These are phyloP conservation scores for Drosophila affinis DNA, from an alignment of 2,888 invertebrate genomes.

Conservation along the genomic window DNA sequence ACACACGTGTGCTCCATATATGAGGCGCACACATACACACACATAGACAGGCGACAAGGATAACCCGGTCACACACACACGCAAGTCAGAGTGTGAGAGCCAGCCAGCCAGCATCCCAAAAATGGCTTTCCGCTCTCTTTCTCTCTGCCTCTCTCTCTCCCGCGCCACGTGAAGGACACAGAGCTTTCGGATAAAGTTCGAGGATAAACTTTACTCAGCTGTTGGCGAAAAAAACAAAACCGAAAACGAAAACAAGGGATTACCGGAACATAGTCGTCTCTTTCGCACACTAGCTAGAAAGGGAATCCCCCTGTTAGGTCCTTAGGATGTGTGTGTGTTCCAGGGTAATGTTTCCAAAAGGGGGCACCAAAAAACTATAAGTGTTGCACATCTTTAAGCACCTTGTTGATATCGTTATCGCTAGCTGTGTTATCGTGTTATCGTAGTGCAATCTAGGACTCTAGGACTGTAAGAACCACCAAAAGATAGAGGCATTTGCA, in stretches of 20 bases:
- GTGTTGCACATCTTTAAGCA: constrained; percentile 34
- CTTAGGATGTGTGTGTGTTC: constrained; percentile 1
- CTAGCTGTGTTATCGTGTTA: constrained; percentile 15
- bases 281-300: constrained; percentile 3
- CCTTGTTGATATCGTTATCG: constrained; percentile 1
- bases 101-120: constrained; percentile 24
- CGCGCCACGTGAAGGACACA: constrained; percentile 4
- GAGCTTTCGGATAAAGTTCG: constrained; percentile 58
- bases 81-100: constrained; percentile 24
- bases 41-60: constrained; percentile 47
- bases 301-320: constrained; percentile 18
- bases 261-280: constrained; percentile 29
- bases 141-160: background rate
- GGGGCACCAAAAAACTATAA: constrained; percentile 13
- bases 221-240: background rate
- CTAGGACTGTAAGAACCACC: constrained; percentile 59
- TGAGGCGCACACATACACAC: constrained; percentile 17
- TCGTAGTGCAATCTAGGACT: constrained; percentile 44
- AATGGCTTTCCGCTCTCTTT: constrained; percentile 8
- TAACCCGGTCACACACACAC: constrained; percentile 67
- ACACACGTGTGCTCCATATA: constrained; percentile 59
- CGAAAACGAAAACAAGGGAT: constrained; percentile 13
- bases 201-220: constrained; percentile 26
- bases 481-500: constrained; percentile 60
- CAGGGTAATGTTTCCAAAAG: background rate